Evolutionary conservation across 1,140 invertebrate species (phyloP).

Genomic region (Philaenus spumarius): DNA sequence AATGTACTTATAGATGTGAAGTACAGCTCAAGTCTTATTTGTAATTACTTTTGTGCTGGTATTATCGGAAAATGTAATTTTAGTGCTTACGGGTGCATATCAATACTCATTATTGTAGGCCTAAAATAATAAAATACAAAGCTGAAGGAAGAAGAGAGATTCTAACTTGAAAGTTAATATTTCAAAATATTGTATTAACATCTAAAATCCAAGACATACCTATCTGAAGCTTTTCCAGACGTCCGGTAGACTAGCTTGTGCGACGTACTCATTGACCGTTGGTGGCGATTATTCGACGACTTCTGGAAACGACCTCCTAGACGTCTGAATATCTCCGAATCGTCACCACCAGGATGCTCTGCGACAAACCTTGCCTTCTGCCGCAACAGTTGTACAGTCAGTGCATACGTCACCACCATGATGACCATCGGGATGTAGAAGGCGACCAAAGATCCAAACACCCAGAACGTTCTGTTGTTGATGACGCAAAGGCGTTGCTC

Average conservation of each 20-base stretch:
- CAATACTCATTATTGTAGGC: too few species aligned
- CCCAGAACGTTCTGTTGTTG: constrained; percentile 79
- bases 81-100: too few species aligned
- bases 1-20: too few species aligned
- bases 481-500: constrained; percentile 68
- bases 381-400: constrained; percentile 78
- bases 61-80: too few species aligned
- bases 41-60: too few species aligned
- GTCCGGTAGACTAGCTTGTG: constrained; percentile 11
- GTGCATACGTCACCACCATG: constrained; percentile 82
- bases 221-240: constrained; percentile 6
- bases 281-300: constrained; percentile 35
- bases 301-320: constrained; percentile 39
- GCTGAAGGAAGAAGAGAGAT: too few species aligned
- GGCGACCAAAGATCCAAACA: constrained; percentile 79
- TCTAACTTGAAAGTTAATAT: too few species aligned
- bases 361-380: constrained; percentile 62
- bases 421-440: constrained; percentile 93
- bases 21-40: too few species aligned
- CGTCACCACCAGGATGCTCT: constrained; percentile 48
- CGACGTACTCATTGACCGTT: constrained; percentile 15
- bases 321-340: constrained; percentile 39
- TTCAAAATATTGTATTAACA: too few species aligned
- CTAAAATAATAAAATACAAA: too few species aligned
- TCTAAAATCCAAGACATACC: too few species aligned